phyloP scores from a whole-genome alignment of 2,113 vertebrate genomes.

The Megatriorchis doriae region DNA sequence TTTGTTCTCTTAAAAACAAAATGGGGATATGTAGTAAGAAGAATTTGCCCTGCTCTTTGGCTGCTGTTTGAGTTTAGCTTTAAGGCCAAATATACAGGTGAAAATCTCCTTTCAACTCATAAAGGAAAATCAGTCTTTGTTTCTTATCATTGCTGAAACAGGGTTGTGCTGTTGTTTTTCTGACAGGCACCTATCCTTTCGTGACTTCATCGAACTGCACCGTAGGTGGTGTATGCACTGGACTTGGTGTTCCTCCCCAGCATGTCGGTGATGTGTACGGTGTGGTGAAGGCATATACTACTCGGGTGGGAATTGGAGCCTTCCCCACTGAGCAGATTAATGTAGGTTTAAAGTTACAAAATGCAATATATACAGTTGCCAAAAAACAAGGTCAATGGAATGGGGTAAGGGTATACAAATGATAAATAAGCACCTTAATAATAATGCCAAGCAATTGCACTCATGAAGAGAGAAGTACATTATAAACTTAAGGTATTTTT shows the following conservation, averaged over 20 bases:
- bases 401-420: background rate
- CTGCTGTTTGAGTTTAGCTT: background rate
- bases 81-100: background rate
- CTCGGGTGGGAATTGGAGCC: constrained; percentile 93
- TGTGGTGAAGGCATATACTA: constrained; percentile 95
- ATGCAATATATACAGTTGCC: rapidly evolving
- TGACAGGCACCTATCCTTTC: constrained; percentile 93
- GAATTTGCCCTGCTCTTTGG: background rate
- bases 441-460: background rate
- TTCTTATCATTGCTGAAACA: background rate
- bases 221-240: constrained; percentile 90
- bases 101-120: background rate
- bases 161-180: background rate
- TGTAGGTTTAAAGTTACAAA: constrained; percentile 71
- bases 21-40: background rate
- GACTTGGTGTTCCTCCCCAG: constrained; percentile 90
- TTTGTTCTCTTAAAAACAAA: background rate
- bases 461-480: background rate
- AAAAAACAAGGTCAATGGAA: background rate
- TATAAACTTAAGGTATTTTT: background rate
- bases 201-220: constrained; percentile 99
- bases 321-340: constrained; percentile 97
- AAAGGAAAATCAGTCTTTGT: background rate
- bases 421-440: background rate
- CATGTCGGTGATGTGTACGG: constrained; percentile 93